These are phyloP conservation scores for Ochropleura leucogaster DNA, from an alignment of 2,888 invertebrate genomes.

Conservation along the genomic window DNA sequence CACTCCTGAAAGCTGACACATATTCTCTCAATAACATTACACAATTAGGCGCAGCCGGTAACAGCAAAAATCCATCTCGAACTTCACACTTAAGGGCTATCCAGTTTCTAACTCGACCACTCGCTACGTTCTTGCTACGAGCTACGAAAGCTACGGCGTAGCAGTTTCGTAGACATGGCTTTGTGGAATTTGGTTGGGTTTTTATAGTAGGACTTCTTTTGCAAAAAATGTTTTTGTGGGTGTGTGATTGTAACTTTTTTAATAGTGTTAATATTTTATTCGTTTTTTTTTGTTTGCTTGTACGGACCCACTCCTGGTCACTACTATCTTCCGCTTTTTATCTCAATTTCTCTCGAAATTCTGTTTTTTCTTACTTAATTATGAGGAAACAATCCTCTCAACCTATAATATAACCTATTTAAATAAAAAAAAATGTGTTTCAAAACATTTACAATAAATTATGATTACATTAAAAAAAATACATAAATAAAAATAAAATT, in stretches of 20 bases:
- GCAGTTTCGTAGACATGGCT: conserved; percentile 9
- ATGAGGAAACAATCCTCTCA: background rate
- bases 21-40: conserved; percentile 83
- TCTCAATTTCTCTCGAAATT: background rate
- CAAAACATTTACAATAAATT: too few relatives aligned
- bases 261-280: background rate
- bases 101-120: conserved; percentile 77
- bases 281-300: background rate
- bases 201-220: background rate
- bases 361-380: background rate
- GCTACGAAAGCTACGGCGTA: conserved; percentile 61
- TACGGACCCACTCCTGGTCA: too few relatives aligned
- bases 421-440: too few relatives aligned
- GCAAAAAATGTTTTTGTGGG: background rate
- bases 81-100: conserved; percentile 89
- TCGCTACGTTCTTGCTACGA: conserved; percentile 69
- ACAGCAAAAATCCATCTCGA: conserved; percentile 90
- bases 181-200: background rate
- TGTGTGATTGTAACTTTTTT: background rate
- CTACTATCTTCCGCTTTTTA: too few relatives aligned
- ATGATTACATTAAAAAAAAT: too few relatives aligned
- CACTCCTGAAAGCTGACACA: conserved; percentile 75
- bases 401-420: too few relatives aligned
- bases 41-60: conserved; percentile 80
- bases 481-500: too few relatives aligned